Base-by-base conservation (phyloP, 2,888 invertebrate genomes). In the Icerya purchasi region DNA sequence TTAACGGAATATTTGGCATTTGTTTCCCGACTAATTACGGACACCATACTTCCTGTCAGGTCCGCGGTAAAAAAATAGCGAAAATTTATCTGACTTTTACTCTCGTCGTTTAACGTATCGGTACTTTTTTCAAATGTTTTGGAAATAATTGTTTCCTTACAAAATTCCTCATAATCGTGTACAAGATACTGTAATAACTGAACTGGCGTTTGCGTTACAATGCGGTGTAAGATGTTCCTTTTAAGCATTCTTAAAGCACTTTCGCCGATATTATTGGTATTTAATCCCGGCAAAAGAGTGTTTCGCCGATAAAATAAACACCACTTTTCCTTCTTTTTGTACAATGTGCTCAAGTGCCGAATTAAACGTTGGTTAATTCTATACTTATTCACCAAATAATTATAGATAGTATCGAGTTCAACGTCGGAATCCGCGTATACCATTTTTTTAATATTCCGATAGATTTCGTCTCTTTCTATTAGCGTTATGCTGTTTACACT, bases 381-480 rank as follows among this genome's bases (percentile, higher is more conserved):
- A 22, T 50, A 55, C 19, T 8, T 54, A 10, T 22, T 19, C 1
- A 54, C 22, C 1, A 54, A 36, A 2, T 53, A 22, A 50, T 24
- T 19, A 19, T 54, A 57, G 18, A 49, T n/a, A 24, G 24, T 54
- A 5, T 36, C 23, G 21, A 61, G 52, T 14, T 51, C 23, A n/a
- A 54, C 49, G 22, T 54, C 52, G 50, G 22, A 54, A 3, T 19
- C 14, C 49, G 61, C 56, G 23, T 59, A 59, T 21, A 61, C 20
- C 61, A 61, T 53, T 21, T 59, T 23, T 25, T 58, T 56, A 5
- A 61, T 50, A 5, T 14, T 14, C 19, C 50, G 54, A 54, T 62
- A 62, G 3, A 62, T 14, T 2, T 23, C 14, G 25, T 53, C 25
- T 22, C 54, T n/a, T n/a, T n/a, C n/a, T n/a, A n/a, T n/a, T n/a